Percentiles rank a stretch among this genome's conserved stretches.
phyloP scores from a whole-genome alignment of 2,797 vertebrate species.

The Catostomus latipinnis region DNA sequence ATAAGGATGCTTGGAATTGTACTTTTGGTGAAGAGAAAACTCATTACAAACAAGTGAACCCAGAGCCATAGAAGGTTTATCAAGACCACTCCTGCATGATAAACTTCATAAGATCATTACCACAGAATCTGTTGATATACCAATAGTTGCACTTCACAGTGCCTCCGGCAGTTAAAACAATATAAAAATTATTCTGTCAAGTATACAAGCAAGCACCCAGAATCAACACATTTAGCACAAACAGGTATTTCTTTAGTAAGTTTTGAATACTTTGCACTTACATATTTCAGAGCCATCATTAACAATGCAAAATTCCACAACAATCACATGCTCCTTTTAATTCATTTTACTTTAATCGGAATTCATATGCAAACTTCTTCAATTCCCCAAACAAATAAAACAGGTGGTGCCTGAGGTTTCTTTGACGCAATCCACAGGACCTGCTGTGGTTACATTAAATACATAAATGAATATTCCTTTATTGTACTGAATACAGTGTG shows the following conservation, averaged over 20 bases:
- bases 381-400: neutral
- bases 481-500: neutral
- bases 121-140: neutral
- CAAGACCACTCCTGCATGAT: neutral
- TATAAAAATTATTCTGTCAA: neutral
- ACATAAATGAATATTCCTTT: neutral
- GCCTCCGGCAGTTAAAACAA: neutral
- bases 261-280: neutral
- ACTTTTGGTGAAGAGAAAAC: neutral
- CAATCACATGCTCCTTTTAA: conserved; percentile 8
- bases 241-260: neutral
- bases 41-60: neutral
- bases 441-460: conserved; percentile 62
- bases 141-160: neutral
- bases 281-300: neutral
- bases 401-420: neutral
- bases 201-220: neutral
- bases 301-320: conserved; percentile 11
- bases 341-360: neutral
- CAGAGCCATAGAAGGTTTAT: neutral
- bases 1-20: conserved; percentile 50
- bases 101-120: too few species aligned
- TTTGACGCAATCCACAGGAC: conserved; percentile 62
- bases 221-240: neutral
- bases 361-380: neutral